Evolutionary conservation across 1,140 invertebrate genomes (phyloP), one percentile per base, ranked within the genome.

Genomic region (Stegodyphus mimosarum): DNA sequence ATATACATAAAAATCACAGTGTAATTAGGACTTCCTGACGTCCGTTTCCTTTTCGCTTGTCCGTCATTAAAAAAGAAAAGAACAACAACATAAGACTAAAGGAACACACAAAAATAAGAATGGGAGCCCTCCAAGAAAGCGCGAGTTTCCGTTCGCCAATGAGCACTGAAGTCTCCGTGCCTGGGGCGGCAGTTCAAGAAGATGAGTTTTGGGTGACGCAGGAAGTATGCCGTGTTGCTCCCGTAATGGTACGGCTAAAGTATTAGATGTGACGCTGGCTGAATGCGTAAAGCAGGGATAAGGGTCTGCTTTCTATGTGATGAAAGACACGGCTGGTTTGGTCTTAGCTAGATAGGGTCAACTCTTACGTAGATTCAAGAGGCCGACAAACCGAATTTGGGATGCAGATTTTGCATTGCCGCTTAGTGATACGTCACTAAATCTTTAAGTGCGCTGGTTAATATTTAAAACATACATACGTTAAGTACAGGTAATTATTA

Each of bases 161-260:
- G 4, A 13, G 17, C 15, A 4, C 9, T 9, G 55, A 15, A 11
- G 55, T 15, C 1, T 4, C 55, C 33, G 3, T 33, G 33, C 33
- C 33, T 33, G 33, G 33, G 33, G 33, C 33, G 33, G 33, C 33
- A 33, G 33, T 33, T 33, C 3, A 33, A 33, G 33, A n/a, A n/a
- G 51, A 60, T 7, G 17, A 51, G 70, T 64, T 48, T 73, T 72
- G 70, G 79, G 55, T 73, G 79, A 72, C 79, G 79, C 79, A 81
- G 79, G 79, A 81, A 81, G 70, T 81, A 81, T 81, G 79, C 79
- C 70, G 60, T 15, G 79, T 81, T 81, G 79, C 55, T 48, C 79
- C 79, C 52, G 79, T 81, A 81, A 81, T 81, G 79, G 67, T 1
- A 73, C 79, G 79, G 18, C n/a, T 81, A 81, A 78, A 81, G 60